These are phyloP conservation scores for Metridium senile DNA, from an alignment of 92 coral and sea anemone species.

Conservation along the genomic window DNA sequence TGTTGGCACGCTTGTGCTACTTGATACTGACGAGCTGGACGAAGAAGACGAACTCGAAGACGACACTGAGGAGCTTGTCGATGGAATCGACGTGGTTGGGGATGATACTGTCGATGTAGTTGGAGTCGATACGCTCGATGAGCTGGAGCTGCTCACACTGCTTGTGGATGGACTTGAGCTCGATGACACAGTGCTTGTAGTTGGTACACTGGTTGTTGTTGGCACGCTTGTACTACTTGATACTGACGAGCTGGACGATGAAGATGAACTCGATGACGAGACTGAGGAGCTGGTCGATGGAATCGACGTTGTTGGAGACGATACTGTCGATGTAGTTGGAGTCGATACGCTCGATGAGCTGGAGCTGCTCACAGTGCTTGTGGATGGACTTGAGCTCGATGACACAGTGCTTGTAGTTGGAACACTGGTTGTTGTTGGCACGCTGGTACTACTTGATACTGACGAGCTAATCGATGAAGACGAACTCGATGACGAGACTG, in stretches of 20 bases:
- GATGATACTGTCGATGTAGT: background rate
- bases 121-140: constrained; percentile 10
- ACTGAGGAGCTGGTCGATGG: background rate
- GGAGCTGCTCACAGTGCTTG: background rate
- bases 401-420: background rate
- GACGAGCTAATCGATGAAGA: constrained; percentile 1
- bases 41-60: constrained; percentile 29
- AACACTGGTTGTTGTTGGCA: background rate
- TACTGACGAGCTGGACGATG: background rate
- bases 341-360: constrained; percentile 29
- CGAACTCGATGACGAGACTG: constrained; percentile 14
- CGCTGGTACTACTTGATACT: background rate
- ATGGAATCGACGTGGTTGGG: constrained; percentile 16
- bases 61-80: constrained; percentile 10
- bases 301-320: background rate
- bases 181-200: constrained; percentile 19
- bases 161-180: constrained; percentile 15
- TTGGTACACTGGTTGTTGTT: constrained; percentile 26
- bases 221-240: background rate
- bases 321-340: background rate
- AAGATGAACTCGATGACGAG: constrained; percentile 15
- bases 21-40: background rate
- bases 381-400: constrained; percentile 25
- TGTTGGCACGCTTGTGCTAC: background rate
- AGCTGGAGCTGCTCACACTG: background rate